Base-by-base conservation (phyloP, 2,888 invertebrate genomes). In the Dyspetes luteomarginatus region DNA sequence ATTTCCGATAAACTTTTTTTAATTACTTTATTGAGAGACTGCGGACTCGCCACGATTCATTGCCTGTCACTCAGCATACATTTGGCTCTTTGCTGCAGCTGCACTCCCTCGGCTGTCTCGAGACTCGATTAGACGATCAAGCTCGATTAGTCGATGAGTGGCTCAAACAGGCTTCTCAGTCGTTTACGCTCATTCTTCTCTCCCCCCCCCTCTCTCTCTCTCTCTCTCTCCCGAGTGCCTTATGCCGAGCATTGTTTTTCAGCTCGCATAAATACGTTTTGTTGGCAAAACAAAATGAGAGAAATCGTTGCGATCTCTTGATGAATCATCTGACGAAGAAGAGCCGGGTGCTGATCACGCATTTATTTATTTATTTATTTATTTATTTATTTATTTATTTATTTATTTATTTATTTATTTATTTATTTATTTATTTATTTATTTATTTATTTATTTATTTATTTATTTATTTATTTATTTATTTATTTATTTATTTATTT, bases 91-190 rank as follows among this genome's bases (percentile, higher is more conserved):
- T 22, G 62, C 52, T 50, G 71, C 71, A 75, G 36, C 67, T 75
- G 75, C 52, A 60, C 52, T 64, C 55, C n/a, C n/a, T 55, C 17
- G 22, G 15, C 50, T 69, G 60, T 68, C 76, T 68, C 30, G 17
- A 56, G 65, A 24, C 60, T 41, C 71, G 65, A 67, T 80, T 72
- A 45, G 62, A 36, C 72, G 58, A 62, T 76, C 80, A 72, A 72
- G 62, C 55, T 62, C 76, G 80, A 80, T 80, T 68, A 73, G 76
- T 64, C 80, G 62, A 80, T 80, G 55, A 50, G 65, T 43, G 30
- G 41, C 19, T 52, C 48, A 30, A 65, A 56, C 7, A 48, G 36
- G 12, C 48, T 50, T 5, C n/a, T 72, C 17, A n/a, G 26, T 56
- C 55, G 22, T n/a, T n/a, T 56, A 30, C 62, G 36, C 62, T 64